Evolutionary conservation across 2,797 vertebrate genomes (phyloP).

Genomic region (Knipowitschia caucasica): DNA sequence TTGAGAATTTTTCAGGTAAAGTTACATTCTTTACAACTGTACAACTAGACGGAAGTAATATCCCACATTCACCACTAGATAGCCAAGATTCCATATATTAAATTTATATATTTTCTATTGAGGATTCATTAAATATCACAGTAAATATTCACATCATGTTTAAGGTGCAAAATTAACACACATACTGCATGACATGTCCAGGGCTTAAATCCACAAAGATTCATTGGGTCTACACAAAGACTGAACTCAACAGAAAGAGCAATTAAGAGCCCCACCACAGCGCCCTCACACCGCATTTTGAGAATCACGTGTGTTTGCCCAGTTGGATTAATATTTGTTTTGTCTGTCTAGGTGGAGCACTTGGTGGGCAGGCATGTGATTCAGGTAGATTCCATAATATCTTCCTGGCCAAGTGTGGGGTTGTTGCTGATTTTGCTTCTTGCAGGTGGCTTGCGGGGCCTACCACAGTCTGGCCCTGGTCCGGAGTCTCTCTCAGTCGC

Average conservation of each 20-base stretch:
- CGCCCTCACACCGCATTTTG: neutral
- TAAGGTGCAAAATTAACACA: too few species aligned
- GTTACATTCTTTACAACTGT: too few species aligned
- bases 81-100: too few species aligned
- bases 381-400: conserved; percentile 65
- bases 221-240: neutral
- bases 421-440: neutral
- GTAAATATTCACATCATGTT: too few species aligned
- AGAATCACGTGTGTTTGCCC: neutral
- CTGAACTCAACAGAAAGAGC: neutral
- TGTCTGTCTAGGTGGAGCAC: conserved; percentile 80
- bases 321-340: conserved; percentile 14
- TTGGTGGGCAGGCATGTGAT: conserved; percentile 89
- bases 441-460: conserved; percentile 85
- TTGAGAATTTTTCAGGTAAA: too few species aligned
- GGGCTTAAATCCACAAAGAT: neutral
- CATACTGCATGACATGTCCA: neutral
- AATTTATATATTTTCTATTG: too few species aligned
- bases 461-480: conserved; percentile 94
- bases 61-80: too few species aligned
- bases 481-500: conserved; percentile 77
- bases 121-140: too few species aligned
- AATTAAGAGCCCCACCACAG: neutral
- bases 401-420: neutral
- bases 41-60: too few species aligned